Evolutionary conservation across 2,113 vertebrate genomes (phyloP).

Genomic region (Piliocolobus tephrosceles): DNA sequence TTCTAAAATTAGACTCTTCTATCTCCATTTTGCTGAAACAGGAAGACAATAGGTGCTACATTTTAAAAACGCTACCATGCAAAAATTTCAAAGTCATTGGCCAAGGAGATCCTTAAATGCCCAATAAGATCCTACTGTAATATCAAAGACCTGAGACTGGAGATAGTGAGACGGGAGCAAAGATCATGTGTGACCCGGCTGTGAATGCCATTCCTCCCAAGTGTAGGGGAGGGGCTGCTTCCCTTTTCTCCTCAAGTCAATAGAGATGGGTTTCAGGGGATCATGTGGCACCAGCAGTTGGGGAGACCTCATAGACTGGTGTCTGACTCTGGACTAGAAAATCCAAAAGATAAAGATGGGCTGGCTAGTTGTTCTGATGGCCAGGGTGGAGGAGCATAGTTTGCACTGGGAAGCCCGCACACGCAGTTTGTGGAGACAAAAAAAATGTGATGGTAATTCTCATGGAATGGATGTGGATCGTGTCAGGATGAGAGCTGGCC

Average conservation of each 20-base stretch:
- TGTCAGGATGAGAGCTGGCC: background rate
- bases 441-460: background rate
- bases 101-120: background rate
- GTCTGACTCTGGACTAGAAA: background rate
- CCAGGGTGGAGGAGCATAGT: background rate
- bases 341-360: background rate
- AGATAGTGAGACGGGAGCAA: background rate
- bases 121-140: background rate
- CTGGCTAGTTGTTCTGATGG: background rate
- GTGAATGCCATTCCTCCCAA: background rate
- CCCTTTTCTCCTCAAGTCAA: background rate
- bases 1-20: conserved; percentile 4
- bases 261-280: background rate
- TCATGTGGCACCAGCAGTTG: background rate
- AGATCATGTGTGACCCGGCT: background rate
- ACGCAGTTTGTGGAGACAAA: background rate
- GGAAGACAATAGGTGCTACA: background rate
- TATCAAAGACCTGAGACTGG: background rate
- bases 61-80: background rate
- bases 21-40: conserved; percentile 12
- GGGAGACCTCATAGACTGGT: background rate
- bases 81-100: background rate
- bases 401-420: background rate
- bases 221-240: background rate
- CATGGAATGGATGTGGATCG: background rate